Base-by-base conservation (phyloP, 2,113 vertebrate genomes). In the Tragelaphus imberbis region DNA sequence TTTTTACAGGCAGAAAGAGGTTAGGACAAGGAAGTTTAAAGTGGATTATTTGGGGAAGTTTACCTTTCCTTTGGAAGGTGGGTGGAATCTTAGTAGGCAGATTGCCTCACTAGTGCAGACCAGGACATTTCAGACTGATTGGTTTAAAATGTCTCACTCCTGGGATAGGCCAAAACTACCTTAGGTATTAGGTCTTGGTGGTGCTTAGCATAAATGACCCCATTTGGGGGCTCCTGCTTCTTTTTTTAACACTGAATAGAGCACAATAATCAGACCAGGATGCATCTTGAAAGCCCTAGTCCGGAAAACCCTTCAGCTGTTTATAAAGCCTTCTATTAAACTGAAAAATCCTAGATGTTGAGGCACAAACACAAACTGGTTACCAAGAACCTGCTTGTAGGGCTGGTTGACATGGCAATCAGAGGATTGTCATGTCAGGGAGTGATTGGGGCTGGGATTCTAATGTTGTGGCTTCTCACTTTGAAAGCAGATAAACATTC, bases 351-450 rank as follows among this genome's bases (percentile, higher is more conserved):
- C 9, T 49, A 71, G 65, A 6, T 55, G 11, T 63, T 75, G 71
- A 23, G 82, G n/a, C 53, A 88, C 55, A 61, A 27, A 53, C 56
- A 86, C 59, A 90, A 77, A 44, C 10, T 77, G 82, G n/a, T 94
- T 91, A 55, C 65, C 23, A 65, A 81, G 55, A 63, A 47, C 17
- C 61, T 87, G 55, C 33, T 89, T 47, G 65, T 51, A 59, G 49
- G 49, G 51, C 79, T 92, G 81, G 96, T 95, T 97, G 96, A 59
- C 84, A 84, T 84, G 85, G 94, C 58, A 90, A 96, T 71, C 58
- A 90, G 94, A 88, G 71, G 30, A 75, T 80, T 96, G 91, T 81
- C 28, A 2, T 44, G 56, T 90, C 80, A 94, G 33, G 23, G 7
- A 75, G 82, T 47, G 14, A 53, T 23, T 30, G 13, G 12, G 10